Percentiles rank a stretch among this genome's conserved stretches.
These are phyloP conservation scores for Baccha elongata DNA, from an alignment of 2,888 invertebrate species.

Conservation along the genomic window DNA sequence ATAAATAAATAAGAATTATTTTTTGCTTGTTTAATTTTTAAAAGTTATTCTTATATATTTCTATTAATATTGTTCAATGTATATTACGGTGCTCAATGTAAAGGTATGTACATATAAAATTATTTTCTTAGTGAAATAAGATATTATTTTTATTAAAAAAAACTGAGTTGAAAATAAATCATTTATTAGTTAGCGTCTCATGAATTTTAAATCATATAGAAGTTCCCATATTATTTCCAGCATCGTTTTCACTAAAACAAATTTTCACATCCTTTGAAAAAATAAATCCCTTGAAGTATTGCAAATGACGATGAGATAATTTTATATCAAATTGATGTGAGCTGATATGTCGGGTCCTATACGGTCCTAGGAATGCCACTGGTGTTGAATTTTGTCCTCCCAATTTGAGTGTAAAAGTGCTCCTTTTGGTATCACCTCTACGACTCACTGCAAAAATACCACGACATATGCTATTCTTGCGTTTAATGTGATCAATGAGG, in stretches of 20 bases:
- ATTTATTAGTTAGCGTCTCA: too few species aligned
- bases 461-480: constrained; percentile 7
- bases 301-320: constrained; percentile 9
- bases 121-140: too few species aligned
- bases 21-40: too few species aligned
- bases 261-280: constrained; percentile 33
- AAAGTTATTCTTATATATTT: too few species aligned
- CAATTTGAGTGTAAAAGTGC: constrained; percentile 13
- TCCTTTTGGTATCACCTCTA: not conserved
- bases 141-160: too few species aligned
- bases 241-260: constrained; percentile 15
- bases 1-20: too few species aligned
- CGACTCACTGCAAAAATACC: constrained; percentile 42
- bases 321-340: constrained; percentile 36
- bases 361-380: constrained; percentile 43
- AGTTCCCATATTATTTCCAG: not conserved
- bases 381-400: constrained; percentile 9
- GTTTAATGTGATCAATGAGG: constrained; percentile 23
- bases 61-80: too few species aligned
- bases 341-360: not conserved
- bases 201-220: not conserved
- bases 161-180: too few species aligned
- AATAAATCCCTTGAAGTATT: constrained; percentile 41
- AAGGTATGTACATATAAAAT: too few species aligned
- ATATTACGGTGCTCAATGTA: too few species aligned